phyloP scores from a whole-genome alignment of 2,888 invertebrate species.

The Pomacea canaliculata region DNA sequence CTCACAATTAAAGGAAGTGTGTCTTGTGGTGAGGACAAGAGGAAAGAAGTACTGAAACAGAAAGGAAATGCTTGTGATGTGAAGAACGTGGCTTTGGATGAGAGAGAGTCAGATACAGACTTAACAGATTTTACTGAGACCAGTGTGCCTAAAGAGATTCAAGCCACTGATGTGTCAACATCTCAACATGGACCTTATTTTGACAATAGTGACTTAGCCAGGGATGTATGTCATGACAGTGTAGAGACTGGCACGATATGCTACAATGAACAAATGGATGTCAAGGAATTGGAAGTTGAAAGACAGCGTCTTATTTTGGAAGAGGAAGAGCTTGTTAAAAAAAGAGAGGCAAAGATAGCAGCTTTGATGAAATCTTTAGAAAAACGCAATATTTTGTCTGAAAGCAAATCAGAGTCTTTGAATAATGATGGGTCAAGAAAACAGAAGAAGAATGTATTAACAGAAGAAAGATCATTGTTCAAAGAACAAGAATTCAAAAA shows the following conservation, averaged over 20 bases:
- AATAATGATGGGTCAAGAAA: background rate
- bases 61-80: background rate
- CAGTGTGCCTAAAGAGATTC: background rate
- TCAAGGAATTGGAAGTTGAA: constrained; percentile 1
- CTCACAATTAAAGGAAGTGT: too few species aligned
- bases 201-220: too few species aligned
- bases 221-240: background rate
- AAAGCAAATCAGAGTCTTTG: background rate
- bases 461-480: background rate
- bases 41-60: constrained; percentile 8
- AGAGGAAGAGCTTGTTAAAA: constrained; percentile 15
- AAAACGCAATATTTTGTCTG: constrained; percentile 9
- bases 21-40: background rate
- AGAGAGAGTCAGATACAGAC: background rate
- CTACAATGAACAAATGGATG: background rate
- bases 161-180: too few species aligned
- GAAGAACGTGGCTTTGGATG: background rate
- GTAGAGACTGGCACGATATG: background rate
- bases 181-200: too few species aligned
- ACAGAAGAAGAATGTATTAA: background rate
- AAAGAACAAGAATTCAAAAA: constrained; percentile 10
- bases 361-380: constrained; percentile 22
- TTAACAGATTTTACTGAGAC: background rate
- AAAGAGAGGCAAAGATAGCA: constrained; percentile 19
- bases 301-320: constrained; percentile 9